phyloP scores from a whole-genome alignment of 2,797 vertebrate genomes.

The Brachymystax lenok region DNA sequence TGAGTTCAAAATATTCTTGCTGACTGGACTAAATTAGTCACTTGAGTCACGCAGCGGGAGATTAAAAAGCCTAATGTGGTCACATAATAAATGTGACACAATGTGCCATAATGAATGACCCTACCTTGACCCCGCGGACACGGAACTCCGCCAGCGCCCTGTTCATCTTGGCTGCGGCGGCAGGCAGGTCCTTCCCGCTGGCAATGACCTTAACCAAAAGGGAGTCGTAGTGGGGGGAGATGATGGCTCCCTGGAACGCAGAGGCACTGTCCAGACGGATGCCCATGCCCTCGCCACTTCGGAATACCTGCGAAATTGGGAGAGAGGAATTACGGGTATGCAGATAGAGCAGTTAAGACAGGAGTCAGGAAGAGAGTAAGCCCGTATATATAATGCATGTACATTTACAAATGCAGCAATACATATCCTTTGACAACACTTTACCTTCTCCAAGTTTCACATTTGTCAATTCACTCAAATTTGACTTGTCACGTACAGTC shows the following conservation, averaged over 20 bases:
- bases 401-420: not conserved
- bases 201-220: constrained; percentile 94
- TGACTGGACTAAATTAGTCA: not conserved
- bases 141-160: constrained; percentile 91
- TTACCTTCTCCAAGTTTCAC: not conserved
- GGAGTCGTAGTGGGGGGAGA: constrained; percentile 94
- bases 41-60: not conserved
- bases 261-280: constrained; percentile 94
- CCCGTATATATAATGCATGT: not conserved
- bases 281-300: constrained; percentile 94
- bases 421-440: not conserved
- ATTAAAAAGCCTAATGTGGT: not conserved
- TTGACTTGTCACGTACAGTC: no score
- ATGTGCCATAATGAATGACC: not conserved
- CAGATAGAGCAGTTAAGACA: not conserved
- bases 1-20: not conserved
- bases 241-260: constrained; percentile 90
- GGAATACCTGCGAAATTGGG: constrained; percentile 81
- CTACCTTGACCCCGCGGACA: constrained; percentile 92
- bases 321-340: constrained; percentile 8
- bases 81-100: not conserved
- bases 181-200: constrained; percentile 88
- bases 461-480: not conserved
- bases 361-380: not conserved
- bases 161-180: constrained; percentile 90